These are phyloP conservation scores for Chanos chanos DNA, from an alignment of 2,797 vertebrate genomes.

Conservation along the genomic window DNA sequence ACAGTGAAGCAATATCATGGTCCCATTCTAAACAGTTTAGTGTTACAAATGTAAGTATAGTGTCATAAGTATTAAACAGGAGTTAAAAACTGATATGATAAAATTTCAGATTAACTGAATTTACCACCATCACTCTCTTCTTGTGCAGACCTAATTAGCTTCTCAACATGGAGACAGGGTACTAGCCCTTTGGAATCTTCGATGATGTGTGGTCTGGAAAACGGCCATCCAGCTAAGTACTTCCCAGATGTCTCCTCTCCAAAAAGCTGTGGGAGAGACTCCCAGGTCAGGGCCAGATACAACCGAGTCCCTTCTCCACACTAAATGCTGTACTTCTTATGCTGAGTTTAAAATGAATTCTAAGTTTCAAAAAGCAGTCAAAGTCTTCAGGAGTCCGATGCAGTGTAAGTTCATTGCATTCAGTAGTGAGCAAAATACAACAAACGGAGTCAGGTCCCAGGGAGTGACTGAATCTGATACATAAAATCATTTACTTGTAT, in stretches of 20 bases:
- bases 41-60: not conserved
- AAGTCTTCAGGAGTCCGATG: too few species aligned
- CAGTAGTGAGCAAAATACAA: too few species aligned
- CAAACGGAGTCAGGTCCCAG: too few species aligned
- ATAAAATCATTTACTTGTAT: too few species aligned
- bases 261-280: too few species aligned
- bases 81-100: not conserved
- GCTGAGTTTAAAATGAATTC: too few species aligned
- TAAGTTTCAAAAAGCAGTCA: too few species aligned
- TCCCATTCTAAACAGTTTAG: slow-evolving; percentile 21
- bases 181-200: slow-evolving; percentile 7
- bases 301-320: too few species aligned
- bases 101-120: not conserved
- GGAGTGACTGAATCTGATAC: too few species aligned
- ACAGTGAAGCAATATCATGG: slow-evolving; percentile 18
- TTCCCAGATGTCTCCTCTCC: slow-evolving; percentile 14
- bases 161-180: not conserved
- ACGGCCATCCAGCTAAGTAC: slow-evolving; percentile 17
- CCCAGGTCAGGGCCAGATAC: too few species aligned
- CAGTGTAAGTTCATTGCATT: too few species aligned
- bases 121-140: not conserved
- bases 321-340: too few species aligned
- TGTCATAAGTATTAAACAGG: not conserved
- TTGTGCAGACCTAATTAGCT: slow-evolving; percentile 1
- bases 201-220: slow-evolving; percentile 9